Base-by-base conservation (phyloP, 2,888 invertebrate genomes). In the Parnassius apollo region DNA sequence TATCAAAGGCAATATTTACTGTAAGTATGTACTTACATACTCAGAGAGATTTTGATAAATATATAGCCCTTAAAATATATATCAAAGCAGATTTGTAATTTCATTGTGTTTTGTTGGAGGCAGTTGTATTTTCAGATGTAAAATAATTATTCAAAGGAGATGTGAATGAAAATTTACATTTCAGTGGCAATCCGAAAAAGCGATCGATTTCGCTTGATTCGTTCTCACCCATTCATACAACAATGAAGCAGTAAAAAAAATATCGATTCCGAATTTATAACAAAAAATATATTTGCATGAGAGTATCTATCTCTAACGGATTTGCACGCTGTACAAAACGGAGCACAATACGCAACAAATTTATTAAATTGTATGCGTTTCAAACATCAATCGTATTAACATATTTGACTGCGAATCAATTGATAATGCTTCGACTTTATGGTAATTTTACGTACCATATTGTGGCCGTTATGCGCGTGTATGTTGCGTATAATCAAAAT, bases 321-420 rank as follows among this genome's bases (percentile, higher is more conserved):
- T 90, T 88, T 83, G 81, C 79, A 75, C 76, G 72, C 72, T 67
- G 70, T 75, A 82, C 78, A 83, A 78, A 81, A 78, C 75, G 72
- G 74, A 64, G 68, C 70, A 88, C 79, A 88, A 86, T 82, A 86
- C 79, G 85, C 67, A 75, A 85, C 88, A 84, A 86, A 88, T 88
- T 85, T 70, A 71, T 72, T 46, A 81, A 86, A 86, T 84, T 76
- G 81, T 80, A 83, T 83, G 79, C 75, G 73, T 81, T 80, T 81
- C 77, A 74, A 77, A 70, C 75, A 77, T 78, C 78, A 84, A 81
- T 84, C 79, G 81, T 73, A 88, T 88, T 86, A 85, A 75, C 84
- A 85, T 86, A 83, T 80, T 78, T 71, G 51, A 63, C 53, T 49
- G 8, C 1, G 45, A 58, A 53, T 57, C 59, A 55, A 64, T 65